Evolutionary conservation across 2,888 invertebrate genomes (phyloP), one percentile per base, ranked within the genome.

Genomic region (Unio pictorum): DNA sequence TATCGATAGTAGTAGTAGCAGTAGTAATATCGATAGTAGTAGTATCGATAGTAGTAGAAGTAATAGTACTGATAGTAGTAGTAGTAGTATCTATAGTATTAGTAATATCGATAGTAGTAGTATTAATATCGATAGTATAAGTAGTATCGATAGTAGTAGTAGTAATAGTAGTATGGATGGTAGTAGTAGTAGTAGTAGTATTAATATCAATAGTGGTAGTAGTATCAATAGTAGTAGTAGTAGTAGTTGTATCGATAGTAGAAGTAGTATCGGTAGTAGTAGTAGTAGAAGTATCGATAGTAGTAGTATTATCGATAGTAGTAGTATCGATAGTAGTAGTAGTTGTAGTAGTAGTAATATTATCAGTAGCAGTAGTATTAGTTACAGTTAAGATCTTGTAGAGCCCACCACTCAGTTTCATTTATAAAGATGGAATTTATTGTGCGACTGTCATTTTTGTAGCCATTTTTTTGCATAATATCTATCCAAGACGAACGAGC

Each of bases 91-190:
- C 65, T 64, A 64, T 68, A 65, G 72, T 66, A 72, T 68, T 65
- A 68, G 68, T 65, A 72, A 68, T 61, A 72, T 65, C 54, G 68
- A 65, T 72, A 72, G 64, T 68, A 72, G 68, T 68, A 72, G 68
- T 68, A 72, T 23, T 23, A 23, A 23, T 23, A 23, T 23, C 23
- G 23, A 23, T 23, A 23, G 23, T 23, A 23, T 23, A 23, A 23
- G 23, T 23, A 23, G 23, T 23, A 23, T 23, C 23, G 23, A 63
- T 23, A 71, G 71, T 67, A 71, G 68, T 64, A 68, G 68, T 68
- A 65, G 72, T 66, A 72, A 68, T 65, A 68, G 68, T 65, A 72
- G 72, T 65, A 72, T 65, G 57, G 68, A 65, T 72, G 68, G 64
- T 68, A 72, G 68, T 68, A 72, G 68, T 68, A 72, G 61, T 61